A percentile compares a stretch with the other conserved stretches of the same genome.
phyloP scores from a whole-genome alignment of 2,797 vertebrate genomes.

The Gallinago stenura region DNA sequence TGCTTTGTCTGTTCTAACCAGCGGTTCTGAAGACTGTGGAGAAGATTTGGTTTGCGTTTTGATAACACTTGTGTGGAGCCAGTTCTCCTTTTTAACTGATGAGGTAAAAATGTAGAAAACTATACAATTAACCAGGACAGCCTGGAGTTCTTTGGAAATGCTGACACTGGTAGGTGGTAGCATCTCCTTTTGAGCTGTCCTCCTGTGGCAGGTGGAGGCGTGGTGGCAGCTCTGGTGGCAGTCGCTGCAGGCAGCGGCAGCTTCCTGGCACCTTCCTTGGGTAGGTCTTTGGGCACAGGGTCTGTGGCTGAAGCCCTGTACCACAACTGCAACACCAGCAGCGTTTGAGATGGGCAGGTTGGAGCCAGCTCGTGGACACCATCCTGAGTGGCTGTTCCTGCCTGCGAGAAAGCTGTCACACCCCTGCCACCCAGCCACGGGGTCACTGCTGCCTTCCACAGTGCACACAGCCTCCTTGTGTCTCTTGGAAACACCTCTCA shows the following conservation, averaged over 20 bases:
- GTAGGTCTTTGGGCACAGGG: rapidly evolving
- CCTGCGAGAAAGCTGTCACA: rapidly evolving
- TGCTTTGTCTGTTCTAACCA: not conserved
- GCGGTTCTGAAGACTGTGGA: not conserved
- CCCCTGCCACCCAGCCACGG: not conserved
- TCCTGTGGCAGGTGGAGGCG: rapidly evolving
- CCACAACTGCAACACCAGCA: rapidly evolving
- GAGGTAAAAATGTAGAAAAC: not conserved
- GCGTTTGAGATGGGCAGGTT: rapidly evolving
- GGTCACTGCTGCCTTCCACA: not conserved
- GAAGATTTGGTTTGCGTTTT: not conserved
- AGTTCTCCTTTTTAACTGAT: not conserved
- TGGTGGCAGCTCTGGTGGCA: not conserved
- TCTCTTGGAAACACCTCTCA: not conserved
- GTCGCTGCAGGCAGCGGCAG: rapidly evolving
- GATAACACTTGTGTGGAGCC: not conserved
- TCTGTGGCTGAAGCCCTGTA: not conserved
- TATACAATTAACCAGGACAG: no score
- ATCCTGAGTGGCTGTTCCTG: rapidly evolving
- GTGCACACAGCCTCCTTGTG: not conserved
- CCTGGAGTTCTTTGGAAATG: not conserved
- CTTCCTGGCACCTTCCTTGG: not conserved
- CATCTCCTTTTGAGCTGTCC: not conserved
- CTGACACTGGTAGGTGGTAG: not conserved
- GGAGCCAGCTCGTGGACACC: rapidly evolving